A percentile compares a stretch with the other conserved stretches of the same genome.
These are phyloP conservation scores for Diadumene lineata DNA, from an alignment of 92 coral and sea anemone species.

Conservation along the genomic window DNA sequence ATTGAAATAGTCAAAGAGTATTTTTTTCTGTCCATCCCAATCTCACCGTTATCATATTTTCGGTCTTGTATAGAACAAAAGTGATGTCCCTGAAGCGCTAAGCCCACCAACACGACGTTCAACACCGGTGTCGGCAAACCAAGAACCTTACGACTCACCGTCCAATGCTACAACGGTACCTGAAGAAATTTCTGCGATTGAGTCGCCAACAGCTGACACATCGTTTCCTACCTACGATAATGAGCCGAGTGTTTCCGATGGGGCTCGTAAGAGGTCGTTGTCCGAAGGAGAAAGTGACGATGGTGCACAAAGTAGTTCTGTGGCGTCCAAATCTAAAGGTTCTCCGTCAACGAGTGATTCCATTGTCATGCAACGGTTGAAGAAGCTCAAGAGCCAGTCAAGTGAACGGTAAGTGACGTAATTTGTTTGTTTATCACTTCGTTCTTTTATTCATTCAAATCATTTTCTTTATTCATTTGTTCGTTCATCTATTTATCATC, in stretches of 20 bases:
- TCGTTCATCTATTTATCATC: neutral
- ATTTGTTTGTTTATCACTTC: neutral
- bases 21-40: no score
- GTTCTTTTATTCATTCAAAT: neutral
- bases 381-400: constrained; percentile 73
- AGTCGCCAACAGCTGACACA: constrained; percentile 69
- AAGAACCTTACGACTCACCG: constrained; percentile 54
- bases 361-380: constrained; percentile 72
- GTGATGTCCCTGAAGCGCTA: constrained; percentile 22
- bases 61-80: neutral
- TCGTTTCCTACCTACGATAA: constrained; percentile 71
- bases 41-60: no score
- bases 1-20: no score
- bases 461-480: neutral
- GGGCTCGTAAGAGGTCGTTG: constrained; percentile 64
- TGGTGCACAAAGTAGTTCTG: constrained; percentile 54
- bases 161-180: constrained; percentile 56
- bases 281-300: constrained; percentile 94
- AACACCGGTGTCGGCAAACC: constrained; percentile 45
- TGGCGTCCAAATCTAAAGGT: constrained; percentile 46
- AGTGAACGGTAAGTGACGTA: constrained; percentile 69
- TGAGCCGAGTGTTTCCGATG: constrained; percentile 27
- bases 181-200: constrained; percentile 71
- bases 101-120: constrained; percentile 2
- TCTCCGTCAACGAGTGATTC: constrained; percentile 82